phyloP scores from a whole-genome alignment of 2,888 invertebrate species.

The Meandrusa payeni region DNA sequence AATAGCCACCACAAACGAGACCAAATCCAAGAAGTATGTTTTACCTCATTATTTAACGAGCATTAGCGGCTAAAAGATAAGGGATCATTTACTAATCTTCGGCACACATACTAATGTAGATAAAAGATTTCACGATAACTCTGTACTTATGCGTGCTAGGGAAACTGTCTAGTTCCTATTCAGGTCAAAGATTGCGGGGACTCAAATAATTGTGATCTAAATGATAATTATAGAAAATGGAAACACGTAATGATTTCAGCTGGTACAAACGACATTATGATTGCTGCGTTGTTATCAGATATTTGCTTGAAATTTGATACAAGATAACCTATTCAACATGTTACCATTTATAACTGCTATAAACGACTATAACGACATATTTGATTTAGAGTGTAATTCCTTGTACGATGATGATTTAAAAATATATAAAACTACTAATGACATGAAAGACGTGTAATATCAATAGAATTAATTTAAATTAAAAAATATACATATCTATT shows the following conservation, averaged over 20 bases:
- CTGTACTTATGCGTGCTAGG: slow-evolving; percentile 6
- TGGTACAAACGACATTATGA: no score
- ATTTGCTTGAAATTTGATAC: no score
- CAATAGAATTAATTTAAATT: no score
- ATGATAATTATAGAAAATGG: not conserved
- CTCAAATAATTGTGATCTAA: slow-evolving; percentile 4
- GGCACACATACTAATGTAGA: slow-evolving; percentile 17
- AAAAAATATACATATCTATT: no score
- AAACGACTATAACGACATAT: no score
- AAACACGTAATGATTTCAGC: slow-evolving; percentile 1
- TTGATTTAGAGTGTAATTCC: no score
- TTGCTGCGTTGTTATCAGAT: no score
- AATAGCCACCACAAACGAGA: slow-evolving; percentile 3
- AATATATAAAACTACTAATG: no score
- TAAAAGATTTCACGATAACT: slow-evolving; percentile 19
- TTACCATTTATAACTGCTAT: no score
- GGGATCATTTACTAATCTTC: slow-evolving; percentile 16
- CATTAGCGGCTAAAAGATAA: slow-evolving; percentile 7
- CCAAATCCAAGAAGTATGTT: not conserved
- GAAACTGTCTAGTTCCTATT: slow-evolving; percentile 3
- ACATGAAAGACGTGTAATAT: no score
- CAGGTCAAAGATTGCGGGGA: slow-evolving; percentile 7
- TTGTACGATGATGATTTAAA: no score
- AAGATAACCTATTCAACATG: no score
- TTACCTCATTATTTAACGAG: slow-evolving; percentile 12